Conservation (phyloP, 2,888 invertebrate genomes). For the Mamestra brassicae region DNA sequence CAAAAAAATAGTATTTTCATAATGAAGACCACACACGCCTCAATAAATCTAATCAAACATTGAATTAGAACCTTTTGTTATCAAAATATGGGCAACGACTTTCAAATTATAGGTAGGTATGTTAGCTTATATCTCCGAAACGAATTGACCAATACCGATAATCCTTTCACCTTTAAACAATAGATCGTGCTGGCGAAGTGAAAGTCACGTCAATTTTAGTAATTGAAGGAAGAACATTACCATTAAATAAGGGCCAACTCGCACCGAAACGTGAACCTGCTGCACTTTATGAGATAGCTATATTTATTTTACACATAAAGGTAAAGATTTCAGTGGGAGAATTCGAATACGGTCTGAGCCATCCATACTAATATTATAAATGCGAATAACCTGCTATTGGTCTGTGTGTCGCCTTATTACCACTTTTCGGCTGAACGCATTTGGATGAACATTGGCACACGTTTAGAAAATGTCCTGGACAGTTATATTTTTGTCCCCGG, state of each 20-base stretch:
- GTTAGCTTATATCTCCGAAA: slow-evolving; percentile 42
- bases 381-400: too few species aligned
- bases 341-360: neutral
- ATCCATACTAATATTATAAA: too few species aligned
- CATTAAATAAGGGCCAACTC: neutral
- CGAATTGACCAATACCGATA: slow-evolving; percentile 56
- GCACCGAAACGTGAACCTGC: neutral
- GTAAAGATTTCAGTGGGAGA: neutral
- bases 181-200: slow-evolving; percentile 44
- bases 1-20: too few species aligned
- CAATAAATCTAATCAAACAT: slow-evolving; percentile 15
- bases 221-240: slow-evolving; percentile 33
- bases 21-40: slow-evolving; percentile 9
- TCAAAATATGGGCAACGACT: slow-evolving; percentile 44
- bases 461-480: too few species aligned
- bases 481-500: too few species aligned
- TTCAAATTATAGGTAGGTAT: slow-evolving; percentile 26
- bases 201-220: slow-evolving; percentile 53
- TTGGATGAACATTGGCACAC: too few species aligned
- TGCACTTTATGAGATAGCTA: neutral
- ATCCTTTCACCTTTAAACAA: slow-evolving; percentile 64
- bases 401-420: too few species aligned
- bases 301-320: neutral
- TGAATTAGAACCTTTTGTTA: slow-evolving; percentile 18
- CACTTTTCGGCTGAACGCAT: too few species aligned